A percentile compares a stretch with the other conserved stretches of the same genome.
Evolutionary conservation across 2,113 vertebrate genomes (phyloP).

Genomic region (Myxocyprinus asiaticus): DNA sequence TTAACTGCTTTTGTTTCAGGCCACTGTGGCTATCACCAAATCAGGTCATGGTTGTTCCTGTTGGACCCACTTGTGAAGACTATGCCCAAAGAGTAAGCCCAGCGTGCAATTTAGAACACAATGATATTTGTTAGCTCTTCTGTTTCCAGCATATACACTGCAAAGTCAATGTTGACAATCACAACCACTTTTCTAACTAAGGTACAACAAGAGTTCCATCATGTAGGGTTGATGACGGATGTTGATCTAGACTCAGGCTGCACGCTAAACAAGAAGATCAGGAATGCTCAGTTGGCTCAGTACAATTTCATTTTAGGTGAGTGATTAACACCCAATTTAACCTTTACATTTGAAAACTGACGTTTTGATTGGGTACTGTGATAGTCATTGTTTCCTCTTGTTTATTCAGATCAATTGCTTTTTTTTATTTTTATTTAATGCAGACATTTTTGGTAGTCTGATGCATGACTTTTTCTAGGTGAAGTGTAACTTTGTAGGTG

Average conservation of each 20-base stretch:
- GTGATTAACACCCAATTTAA: too few species aligned
- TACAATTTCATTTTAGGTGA: slow-evolving; percentile 97
- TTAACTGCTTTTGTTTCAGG: slow-evolving; percentile 73
- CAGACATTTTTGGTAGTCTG: too few species aligned
- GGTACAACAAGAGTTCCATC: slow-evolving; percentile 87
- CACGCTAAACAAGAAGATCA: slow-evolving; percentile 97
- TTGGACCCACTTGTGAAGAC: slow-evolving; percentile 91
- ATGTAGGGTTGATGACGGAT: slow-evolving; percentile 83
- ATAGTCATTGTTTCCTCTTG: too few species aligned
- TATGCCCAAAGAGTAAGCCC: slow-evolving; percentile 89
- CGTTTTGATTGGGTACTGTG: too few species aligned
- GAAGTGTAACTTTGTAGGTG: too few species aligned
- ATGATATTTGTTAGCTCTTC: not conserved
- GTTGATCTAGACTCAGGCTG: slow-evolving; percentile 89
- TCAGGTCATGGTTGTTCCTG: slow-evolving; percentile 95
- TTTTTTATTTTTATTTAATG: too few species aligned
- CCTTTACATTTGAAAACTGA: too few species aligned
- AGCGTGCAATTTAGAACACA: not conserved
- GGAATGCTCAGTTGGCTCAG: slow-evolving; percentile 93
- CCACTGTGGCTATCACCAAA: slow-evolving; percentile 95
- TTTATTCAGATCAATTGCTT: too few species aligned
- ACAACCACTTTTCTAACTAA: slow-evolving; percentile 52
- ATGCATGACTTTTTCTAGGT: too few species aligned
- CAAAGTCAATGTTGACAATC: too few species aligned
- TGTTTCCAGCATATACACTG: not conserved